Evolutionary conservation across 2,113 vertebrate species (phyloP).

Genomic region (Eolophus roseicapilla): DNA sequence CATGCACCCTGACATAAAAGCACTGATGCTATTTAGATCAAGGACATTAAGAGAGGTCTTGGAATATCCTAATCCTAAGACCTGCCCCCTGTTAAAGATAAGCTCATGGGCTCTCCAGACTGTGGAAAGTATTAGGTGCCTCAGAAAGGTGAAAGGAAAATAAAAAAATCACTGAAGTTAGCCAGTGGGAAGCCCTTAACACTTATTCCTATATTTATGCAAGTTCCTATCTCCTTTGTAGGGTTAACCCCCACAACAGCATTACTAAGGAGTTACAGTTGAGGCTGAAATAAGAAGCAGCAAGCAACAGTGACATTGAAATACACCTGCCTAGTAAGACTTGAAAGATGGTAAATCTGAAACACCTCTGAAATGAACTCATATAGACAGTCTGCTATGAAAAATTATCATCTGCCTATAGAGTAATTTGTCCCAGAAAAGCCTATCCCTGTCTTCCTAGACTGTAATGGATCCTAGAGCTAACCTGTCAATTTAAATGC

Average conservation of each 20-base stretch:
- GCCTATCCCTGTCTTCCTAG: background rate
- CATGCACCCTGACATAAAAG: background rate
- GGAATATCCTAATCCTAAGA: background rate
- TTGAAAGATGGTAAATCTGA: background rate
- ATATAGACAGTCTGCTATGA: background rate
- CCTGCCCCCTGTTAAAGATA: background rate
- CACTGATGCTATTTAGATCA: background rate
- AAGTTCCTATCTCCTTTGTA: background rate
- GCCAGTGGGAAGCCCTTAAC: background rate
- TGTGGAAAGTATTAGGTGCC: background rate
- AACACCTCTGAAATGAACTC: background rate
- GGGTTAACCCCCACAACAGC: accelerated
- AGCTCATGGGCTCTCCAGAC: background rate
- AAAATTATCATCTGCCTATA: background rate
- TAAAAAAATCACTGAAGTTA: background rate
- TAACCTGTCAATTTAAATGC: background rate
- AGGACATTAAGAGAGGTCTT: background rate
- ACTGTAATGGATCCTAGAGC: background rate
- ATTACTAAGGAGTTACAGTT: background rate
- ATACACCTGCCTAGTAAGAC: background rate
- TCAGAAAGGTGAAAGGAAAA: background rate
- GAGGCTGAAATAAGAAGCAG: background rate
- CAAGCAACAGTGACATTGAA: background rate
- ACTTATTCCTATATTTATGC: background rate
- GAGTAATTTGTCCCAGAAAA: background rate